Percentiles rank a stretch among this genome's conserved stretches.
Evolutionary conservation across 2,797 vertebrate genomes (phyloP).

Genomic region (Coluber constrictor): DNA sequence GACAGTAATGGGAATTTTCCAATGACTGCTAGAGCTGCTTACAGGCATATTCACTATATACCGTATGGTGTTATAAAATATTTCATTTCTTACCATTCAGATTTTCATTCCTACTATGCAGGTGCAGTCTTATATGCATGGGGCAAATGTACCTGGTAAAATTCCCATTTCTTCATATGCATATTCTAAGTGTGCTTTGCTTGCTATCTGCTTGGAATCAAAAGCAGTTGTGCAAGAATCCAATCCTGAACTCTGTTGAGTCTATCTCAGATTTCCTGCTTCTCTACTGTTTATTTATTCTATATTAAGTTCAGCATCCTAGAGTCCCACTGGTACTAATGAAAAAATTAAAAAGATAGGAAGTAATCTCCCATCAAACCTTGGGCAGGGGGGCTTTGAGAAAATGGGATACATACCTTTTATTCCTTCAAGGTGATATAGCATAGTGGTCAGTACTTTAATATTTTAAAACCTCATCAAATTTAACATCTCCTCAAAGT

Average conservation of each 20-base stretch:
- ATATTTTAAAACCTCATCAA: not conserved
- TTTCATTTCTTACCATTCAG: not conserved
- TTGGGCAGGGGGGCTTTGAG: not conserved
- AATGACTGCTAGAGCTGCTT: not conserved
- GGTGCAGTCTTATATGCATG: not conserved
- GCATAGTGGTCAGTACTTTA: not conserved
- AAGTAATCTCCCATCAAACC: not conserved
- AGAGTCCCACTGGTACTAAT: not conserved
- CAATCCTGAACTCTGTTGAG: not conserved
- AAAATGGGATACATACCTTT: not conserved
- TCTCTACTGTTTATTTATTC: not conserved
- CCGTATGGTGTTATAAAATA: not conserved
- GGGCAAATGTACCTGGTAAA: not conserved
- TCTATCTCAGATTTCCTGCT: not conserved
- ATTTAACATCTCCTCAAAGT: not conserved
- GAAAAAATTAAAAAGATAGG: not conserved
- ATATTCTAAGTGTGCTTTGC: conserved; percentile 28
- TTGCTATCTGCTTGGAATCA: conserved; percentile 6
- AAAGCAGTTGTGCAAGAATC: not conserved
- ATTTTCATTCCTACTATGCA: not conserved
- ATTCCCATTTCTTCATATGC: not conserved
- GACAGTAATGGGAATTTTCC: not conserved
- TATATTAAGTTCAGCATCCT: not conserved
- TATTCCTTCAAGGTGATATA: not conserved
- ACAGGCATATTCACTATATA: not conserved